Base-by-base conservation (phyloP, 2,888 invertebrate species). In the Drosophila austrosaltans region DNA sequence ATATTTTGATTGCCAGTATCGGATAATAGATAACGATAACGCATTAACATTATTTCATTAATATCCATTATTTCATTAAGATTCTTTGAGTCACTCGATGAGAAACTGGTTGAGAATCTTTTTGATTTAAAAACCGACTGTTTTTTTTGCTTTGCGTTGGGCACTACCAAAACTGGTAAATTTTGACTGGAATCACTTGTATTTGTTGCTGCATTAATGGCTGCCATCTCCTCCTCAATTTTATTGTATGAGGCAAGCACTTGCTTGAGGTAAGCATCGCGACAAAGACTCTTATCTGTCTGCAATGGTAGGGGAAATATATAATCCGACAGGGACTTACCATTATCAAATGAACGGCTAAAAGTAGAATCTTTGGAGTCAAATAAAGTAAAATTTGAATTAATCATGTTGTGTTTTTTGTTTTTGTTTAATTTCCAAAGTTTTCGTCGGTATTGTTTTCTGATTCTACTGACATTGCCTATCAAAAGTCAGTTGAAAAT, bases 1-100 rank as follows among this genome's bases (percentile, higher is more conserved):
- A 48, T 48, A 25, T 6, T 48, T 25, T 48, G 48, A 22, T 20
- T 3, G 3, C 10, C 48, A 1, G 25, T 48, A 25, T 25, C 48
- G 3, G 48, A 48, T 48, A 48, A 48, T 12, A 25, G 16, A 48
- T 48, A 48, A 25, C 48, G 48, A 48, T 48, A 48, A 4, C 48
- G 22, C 48, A 25, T 48, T 48, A 48, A 10, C 48, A 48, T 48
- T 2, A 25, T 22, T 48, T 48, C 48, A 12, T 48, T 48, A 10
- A 48, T 7, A 48, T 48, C 48, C 25, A 10, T 48, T 10, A 25
- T 16, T 16, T 16, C 16, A 0, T 16, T 25, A 1, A 48, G 10
- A 12, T 16, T 12, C 5, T 22, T 48, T 4, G 48, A 48, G 16
- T 48, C 48, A 12, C 10, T 25, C 3, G 48, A 48, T 48, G 4